A percentile compares a stretch with the other conserved stretches of the same genome.
phyloP scores from a whole-genome alignment of 2,888 invertebrate species.

The Chironomus tentans region DNA sequence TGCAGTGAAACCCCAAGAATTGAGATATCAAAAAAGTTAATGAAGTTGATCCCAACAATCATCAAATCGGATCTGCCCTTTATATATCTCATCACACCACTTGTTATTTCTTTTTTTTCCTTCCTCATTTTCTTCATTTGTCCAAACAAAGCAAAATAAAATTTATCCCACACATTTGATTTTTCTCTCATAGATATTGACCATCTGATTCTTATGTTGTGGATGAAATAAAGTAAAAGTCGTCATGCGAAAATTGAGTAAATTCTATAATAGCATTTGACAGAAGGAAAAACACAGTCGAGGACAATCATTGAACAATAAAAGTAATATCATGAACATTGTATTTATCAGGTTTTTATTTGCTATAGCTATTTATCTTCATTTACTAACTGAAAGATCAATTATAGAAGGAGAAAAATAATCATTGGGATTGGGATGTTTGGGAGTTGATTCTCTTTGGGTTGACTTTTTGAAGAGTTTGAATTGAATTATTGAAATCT shows the following conservation, averaged over 20 bases:
- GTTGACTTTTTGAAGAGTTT: not conserved
- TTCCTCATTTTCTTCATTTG: not conserved
- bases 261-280: not conserved
- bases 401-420: constrained; percentile 3
- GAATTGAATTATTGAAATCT: not conserved
- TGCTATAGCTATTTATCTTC: constrained; percentile 25
- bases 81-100: constrained; percentile 14
- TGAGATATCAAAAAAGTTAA: constrained; percentile 25
- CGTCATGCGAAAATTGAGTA: not conserved
- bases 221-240: not conserved
- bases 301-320: constrained; percentile 25
- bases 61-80: constrained; percentile 27
- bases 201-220: no score
- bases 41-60: constrained; percentile 24
- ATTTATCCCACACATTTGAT: constrained; percentile 3
- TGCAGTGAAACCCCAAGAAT: not conserved
- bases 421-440: not conserved
- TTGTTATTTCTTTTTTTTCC: not conserved
- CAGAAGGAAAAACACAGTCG: not conserved
- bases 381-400: constrained; percentile 25
- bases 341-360: constrained; percentile 19
- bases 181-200: not conserved
- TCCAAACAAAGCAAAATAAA: constrained; percentile 3
- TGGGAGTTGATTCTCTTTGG: not conserved
- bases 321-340: constrained; percentile 11